phyloP scores from a whole-genome alignment of 2,113 vertebrate species.

The Salminus brasiliensis region DNA sequence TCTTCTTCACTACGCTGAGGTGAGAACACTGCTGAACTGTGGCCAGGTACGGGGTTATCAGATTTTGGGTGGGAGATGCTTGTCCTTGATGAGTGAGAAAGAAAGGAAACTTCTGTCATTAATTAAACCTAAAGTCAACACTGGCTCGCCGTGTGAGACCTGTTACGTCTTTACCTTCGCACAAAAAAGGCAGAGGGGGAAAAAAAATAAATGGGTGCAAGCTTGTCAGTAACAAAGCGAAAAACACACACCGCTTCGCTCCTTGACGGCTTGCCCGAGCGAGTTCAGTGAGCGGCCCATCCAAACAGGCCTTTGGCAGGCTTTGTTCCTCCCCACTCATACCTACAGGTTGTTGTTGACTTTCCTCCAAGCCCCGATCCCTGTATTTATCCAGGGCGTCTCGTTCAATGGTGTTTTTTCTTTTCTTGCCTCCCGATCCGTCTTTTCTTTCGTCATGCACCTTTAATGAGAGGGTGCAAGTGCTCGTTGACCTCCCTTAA shows the following conservation, averaged over 20 bases:
- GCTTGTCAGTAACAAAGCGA: conserved; percentile 48
- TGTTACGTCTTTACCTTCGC: conserved; percentile 19
- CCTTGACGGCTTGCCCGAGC: conserved; percentile 50
- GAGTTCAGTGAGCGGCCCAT: conserved; percentile 28
- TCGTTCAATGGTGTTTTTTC: conserved; percentile 32
- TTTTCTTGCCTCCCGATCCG: conserved; percentile 34
- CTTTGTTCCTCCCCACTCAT: conserved; percentile 46
- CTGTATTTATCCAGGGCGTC: conserved; percentile 59
- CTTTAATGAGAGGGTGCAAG: conserved; percentile 59
- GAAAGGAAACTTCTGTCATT: conserved; percentile 16
- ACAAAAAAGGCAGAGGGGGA: conserved; percentile 4
- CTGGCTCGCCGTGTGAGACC: background rate
- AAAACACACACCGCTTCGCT: conserved; percentile 42
- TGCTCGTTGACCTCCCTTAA: conserved; percentile 57
- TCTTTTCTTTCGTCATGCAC: conserved; percentile 52
- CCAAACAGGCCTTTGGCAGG: conserved; percentile 44
- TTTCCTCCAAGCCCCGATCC: conserved; percentile 41
- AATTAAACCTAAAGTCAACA: conserved; percentile 49
- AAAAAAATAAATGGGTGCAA: conserved; percentile 39
- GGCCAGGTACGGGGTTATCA: background rate
- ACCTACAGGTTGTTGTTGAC: conserved; percentile 55
- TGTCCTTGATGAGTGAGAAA: conserved; percentile 11
- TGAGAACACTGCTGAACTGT: background rate
- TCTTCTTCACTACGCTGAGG: background rate
- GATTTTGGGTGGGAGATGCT: background rate